Percentiles rank a stretch among this genome's conserved stretches.
Evolutionary conservation across 1,140 invertebrate species (phyloP).

Genomic region (Drosophila mauritiana): DNA sequence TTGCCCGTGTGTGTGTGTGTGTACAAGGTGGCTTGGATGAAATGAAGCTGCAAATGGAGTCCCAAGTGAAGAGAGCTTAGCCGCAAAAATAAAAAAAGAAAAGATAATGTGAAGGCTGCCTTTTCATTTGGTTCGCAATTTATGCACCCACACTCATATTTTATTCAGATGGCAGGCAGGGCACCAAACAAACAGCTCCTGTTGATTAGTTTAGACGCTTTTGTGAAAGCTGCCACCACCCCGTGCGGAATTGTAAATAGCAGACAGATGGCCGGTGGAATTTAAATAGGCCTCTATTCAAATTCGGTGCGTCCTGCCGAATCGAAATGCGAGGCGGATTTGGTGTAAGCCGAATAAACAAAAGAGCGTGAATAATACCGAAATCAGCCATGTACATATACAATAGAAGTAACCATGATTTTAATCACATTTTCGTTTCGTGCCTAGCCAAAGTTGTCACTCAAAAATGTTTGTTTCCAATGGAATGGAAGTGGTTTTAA

Average conservation of each 20-base stretch:
- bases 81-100: not conserved
- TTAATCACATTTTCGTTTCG: not conserved
- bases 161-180: slow-evolving; percentile 38
- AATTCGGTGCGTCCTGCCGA: slow-evolving; percentile 1
- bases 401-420: not conserved
- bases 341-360: slow-evolving; percentile 1
- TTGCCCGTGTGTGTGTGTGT: slow-evolving; percentile 15
- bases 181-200: slow-evolving; percentile 34
- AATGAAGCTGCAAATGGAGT: slow-evolving; percentile 33
- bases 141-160: slow-evolving; percentile 37
- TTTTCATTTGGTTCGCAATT: not conserved
- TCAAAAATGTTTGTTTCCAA: not conserved
- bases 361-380: not conserved
- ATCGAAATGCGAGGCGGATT: slow-evolving; percentile 1
- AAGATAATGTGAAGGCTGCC: not conserved
- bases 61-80: slow-evolving; percentile 6
- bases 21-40: not conserved
- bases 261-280: not conserved
- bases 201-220: slow-evolving; percentile 62
- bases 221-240: not conserved
- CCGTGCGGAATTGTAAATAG: not conserved
- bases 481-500: too few species aligned
- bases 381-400: not conserved
- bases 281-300: slow-evolving; percentile 10
- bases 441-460: not conserved